Evolutionary conservation across 2,888 invertebrate species (phyloP).

Genomic region (Brenthis ino): DNA sequence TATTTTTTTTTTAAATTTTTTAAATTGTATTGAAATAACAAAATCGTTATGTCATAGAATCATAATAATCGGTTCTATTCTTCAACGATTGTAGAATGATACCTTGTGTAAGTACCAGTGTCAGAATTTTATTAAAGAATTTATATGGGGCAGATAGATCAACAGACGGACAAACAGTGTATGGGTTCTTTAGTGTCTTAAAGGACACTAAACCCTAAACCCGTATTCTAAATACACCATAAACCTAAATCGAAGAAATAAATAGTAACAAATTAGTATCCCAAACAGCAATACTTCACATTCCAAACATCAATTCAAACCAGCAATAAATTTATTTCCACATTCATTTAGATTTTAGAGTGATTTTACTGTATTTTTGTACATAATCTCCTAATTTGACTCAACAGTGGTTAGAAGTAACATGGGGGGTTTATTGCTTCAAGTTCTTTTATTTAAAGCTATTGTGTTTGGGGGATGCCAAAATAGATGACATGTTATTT

Average conservation of each 20-base stretch:
- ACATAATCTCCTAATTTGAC: slow-evolving; percentile 6
- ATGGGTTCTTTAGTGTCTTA: no score
- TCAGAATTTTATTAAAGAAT: no score
- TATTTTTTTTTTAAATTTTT: no score
- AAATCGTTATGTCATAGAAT: no score
- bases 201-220: no score
- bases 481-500: background rate
- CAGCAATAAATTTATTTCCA: slow-evolving; percentile 8
- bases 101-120: no score
- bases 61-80: no score
- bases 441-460: slow-evolving; percentile 3
- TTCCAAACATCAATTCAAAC: background rate
- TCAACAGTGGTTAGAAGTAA: background rate
- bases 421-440: slow-evolving; percentile 8
- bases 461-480: background rate
- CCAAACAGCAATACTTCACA: background rate
- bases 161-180: no score
- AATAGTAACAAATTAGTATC: slow-evolving; percentile 5
- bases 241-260: slow-evolving; percentile 15
- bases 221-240: slow-evolving; percentile 40
- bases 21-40: no score
- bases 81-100: no score
- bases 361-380: background rate
- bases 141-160: no score
- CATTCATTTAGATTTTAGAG: background rate